Evolutionary conservation across 2,888 invertebrate species (phyloP).

Genomic region (Pedicia rivosa): DNA sequence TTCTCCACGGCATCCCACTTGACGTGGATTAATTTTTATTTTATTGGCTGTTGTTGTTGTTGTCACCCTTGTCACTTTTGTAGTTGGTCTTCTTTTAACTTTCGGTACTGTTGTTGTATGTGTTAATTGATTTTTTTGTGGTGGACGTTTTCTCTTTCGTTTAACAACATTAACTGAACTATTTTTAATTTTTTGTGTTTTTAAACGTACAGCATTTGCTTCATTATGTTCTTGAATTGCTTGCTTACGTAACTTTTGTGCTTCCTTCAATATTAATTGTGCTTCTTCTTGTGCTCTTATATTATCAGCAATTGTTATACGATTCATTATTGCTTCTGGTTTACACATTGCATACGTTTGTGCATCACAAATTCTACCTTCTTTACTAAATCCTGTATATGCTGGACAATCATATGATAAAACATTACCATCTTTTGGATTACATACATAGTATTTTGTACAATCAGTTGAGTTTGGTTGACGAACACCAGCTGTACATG

Average conservation of each 20-base stretch:
- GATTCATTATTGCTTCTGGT: constrained; percentile 16
- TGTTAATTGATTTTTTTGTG: too few relatives aligned
- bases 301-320: constrained; percentile 21
- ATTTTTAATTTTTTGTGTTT: constrained; percentile 9
- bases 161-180: neutral
- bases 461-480: constrained; percentile 34
- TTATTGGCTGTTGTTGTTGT: neutral
- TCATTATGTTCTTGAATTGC: constrained; percentile 22
- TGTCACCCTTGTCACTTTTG: neutral
- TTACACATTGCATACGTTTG: constrained; percentile 26
- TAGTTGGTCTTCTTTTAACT: neutral
- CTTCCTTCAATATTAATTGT: constrained; percentile 22
- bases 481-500: constrained; percentile 30
- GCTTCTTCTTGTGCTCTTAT: constrained; percentile 24
- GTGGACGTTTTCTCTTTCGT: too few relatives aligned
- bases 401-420: constrained; percentile 32
- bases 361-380: constrained; percentile 31
- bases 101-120: too few relatives aligned
- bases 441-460: constrained; percentile 33
- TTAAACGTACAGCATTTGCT: constrained; percentile 20
- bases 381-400: constrained; percentile 32
- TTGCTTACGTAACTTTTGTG: constrained; percentile 22
- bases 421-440: constrained; percentile 28
- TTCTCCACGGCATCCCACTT: constrained; percentile 27
- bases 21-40: constrained; percentile 12